Conservation (phyloP, 2,888 invertebrate species). For the Prostheceraeus crozeri region DNA sequence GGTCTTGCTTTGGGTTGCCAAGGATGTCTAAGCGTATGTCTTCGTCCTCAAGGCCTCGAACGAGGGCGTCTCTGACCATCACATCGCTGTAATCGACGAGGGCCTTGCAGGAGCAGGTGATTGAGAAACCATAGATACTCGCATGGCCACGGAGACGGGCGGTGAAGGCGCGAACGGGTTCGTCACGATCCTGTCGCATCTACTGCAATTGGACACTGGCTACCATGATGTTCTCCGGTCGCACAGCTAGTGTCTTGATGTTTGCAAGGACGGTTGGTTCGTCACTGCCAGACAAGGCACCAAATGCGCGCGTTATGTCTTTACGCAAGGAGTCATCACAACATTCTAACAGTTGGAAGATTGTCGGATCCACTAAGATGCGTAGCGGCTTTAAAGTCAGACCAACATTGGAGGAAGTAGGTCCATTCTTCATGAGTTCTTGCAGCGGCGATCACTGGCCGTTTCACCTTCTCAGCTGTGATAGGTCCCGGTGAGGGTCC, state of each 20-base stretch:
- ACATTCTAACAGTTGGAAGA: not conserved
- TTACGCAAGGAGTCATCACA: not conserved
- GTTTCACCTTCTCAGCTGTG: no score
- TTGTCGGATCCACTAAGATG: not conserved
- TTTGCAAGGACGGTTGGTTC: conserved; percentile 38
- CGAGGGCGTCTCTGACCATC: conserved; percentile 11
- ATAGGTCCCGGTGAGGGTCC: no score
- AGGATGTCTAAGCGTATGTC: conserved; percentile 24
- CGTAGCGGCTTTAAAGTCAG: not conserved
- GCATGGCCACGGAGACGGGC: conserved; percentile 43
- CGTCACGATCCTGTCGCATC: conserved; percentile 40
- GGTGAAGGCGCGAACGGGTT: conserved; percentile 41
- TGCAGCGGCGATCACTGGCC: no score
- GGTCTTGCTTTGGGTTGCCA: conserved; percentile 20
- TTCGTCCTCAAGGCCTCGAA: conserved; percentile 1
- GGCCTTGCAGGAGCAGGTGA: not conserved
- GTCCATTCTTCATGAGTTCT: not conserved
- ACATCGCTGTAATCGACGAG: conserved; percentile 39
- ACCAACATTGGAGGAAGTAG: not conserved
- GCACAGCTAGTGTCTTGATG: conserved; percentile 38
- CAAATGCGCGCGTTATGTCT: not conserved
- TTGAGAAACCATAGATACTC: conserved; percentile 39
- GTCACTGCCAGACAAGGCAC: no score
- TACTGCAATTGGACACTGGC: conserved; percentile 34
- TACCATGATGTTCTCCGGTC: conserved; percentile 40